A percentile compares a stretch with the other conserved stretches of the same genome.
Evolutionary conservation across 2,888 invertebrate genomes (phyloP).

Genomic region (Ischnus inquisitorius): DNA sequence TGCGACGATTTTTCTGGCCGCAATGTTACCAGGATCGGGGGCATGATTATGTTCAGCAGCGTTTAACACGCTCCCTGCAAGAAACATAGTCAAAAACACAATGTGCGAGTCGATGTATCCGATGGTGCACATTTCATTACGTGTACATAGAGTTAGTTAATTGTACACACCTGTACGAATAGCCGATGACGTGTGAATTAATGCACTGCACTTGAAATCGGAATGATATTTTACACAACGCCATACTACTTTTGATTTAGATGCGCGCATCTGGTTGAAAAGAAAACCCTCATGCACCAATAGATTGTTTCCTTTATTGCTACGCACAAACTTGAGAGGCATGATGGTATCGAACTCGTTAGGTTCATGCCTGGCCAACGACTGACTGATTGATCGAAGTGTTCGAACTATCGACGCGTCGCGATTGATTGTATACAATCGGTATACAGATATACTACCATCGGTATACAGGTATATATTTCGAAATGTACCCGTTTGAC

Average conservation of each 20-base stretch:
- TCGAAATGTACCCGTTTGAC: too few relatives aligned
- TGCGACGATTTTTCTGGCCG: background rate
- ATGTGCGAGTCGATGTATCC: too few relatives aligned
- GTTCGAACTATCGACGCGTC: too few relatives aligned
- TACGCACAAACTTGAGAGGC: background rate
- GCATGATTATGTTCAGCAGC: conserved; percentile 1
- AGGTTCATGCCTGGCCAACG: too few relatives aligned
- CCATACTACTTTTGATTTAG: background rate
- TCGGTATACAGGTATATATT: too few relatives aligned
- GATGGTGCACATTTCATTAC: too few relatives aligned
- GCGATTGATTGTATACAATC: too few relatives aligned
- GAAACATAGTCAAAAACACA: background rate
- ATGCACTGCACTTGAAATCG: too few relatives aligned
- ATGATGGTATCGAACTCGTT: too few relatives aligned
- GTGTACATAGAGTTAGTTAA: background rate
- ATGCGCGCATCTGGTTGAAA: background rate
- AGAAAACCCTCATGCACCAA: background rate
- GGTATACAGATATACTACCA: too few relatives aligned
- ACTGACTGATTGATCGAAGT: too few relatives aligned
- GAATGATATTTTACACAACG: background rate
- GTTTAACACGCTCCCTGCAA: background rate
- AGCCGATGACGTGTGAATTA: background rate
- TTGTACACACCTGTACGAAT: background rate
- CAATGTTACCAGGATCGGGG: background rate
- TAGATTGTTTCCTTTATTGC: background rate